Conservation (phyloP, 2,113 vertebrate genomes). For the Ailuropoda melanoleuca region DNA sequence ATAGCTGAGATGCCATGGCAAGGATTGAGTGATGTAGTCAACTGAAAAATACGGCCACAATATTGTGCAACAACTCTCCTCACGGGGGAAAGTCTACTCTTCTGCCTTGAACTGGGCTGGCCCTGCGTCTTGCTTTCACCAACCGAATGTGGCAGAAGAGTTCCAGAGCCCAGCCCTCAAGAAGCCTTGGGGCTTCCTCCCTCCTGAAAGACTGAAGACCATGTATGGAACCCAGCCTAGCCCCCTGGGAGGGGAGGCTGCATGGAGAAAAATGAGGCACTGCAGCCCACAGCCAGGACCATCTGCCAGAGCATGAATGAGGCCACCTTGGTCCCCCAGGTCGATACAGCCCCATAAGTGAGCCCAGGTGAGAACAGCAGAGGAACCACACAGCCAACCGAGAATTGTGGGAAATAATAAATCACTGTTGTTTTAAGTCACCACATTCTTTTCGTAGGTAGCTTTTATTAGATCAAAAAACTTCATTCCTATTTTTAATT, state of each 20-base stretch:
- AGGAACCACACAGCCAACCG: background rate
- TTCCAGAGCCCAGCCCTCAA: background rate
- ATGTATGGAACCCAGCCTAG: background rate
- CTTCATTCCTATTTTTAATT: background rate
- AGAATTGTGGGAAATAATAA: background rate
- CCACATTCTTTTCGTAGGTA: background rate
- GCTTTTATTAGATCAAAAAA: background rate
- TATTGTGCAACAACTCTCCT: background rate
- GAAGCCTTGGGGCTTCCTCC: background rate
- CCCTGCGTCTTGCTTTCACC: background rate
- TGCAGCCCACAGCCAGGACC: too few relatives aligned
- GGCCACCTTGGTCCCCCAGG: background rate
- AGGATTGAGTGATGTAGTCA: background rate
- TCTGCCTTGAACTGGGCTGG: background rate
- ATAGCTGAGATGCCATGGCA: background rate
- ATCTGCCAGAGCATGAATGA: background rate
- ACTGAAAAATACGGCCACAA: background rate
- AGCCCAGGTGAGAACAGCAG: background rate
- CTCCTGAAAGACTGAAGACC: background rate
- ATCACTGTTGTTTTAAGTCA: background rate
- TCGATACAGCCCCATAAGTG: background rate
- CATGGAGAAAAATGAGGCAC: background rate
- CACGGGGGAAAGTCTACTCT: background rate
- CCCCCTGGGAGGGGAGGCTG: background rate
- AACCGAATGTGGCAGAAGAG: background rate